Percentiles rank a stretch among this genome's conserved stretches.
Evolutionary conservation across 2,888 invertebrate genomes (phyloP).

Genomic region (Schizaphis graminum): DNA sequence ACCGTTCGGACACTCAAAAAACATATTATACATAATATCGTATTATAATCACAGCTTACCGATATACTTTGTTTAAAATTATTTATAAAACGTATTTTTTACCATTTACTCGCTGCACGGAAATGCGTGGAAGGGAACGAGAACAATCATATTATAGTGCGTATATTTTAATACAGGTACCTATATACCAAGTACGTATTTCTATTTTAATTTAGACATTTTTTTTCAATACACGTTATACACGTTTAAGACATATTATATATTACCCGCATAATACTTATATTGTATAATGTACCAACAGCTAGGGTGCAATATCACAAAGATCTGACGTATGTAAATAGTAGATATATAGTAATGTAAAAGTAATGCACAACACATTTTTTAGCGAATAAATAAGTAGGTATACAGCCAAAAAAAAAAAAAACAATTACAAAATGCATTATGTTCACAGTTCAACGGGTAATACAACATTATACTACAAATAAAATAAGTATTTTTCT

Average conservation of each 20-base stretch:
- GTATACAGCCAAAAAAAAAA: background rate
- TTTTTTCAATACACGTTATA: background rate
- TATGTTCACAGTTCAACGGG: no score
- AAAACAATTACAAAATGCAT: background rate
- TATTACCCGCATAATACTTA: background rate
- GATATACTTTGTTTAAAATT: background rate
- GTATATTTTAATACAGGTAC: no score
- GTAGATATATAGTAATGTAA: background rate
- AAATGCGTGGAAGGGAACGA: no score
- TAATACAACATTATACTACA: no score
- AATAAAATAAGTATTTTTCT: background rate
- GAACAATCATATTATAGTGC: no score
- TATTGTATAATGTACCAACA: background rate
- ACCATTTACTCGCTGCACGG: no score
- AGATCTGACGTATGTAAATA: background rate
- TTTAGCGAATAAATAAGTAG: background rate
- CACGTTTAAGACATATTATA: background rate
- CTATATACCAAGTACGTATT: no score
- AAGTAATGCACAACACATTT: background rate
- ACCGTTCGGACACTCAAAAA: background rate
- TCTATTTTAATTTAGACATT: background rate
- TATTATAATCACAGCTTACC: background rate
- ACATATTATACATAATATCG: background rate
- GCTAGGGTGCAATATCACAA: background rate
- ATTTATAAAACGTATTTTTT: background rate